phyloP scores from a whole-genome alignment of 2,797 vertebrate genomes.

The Onychomys torridus region DNA sequence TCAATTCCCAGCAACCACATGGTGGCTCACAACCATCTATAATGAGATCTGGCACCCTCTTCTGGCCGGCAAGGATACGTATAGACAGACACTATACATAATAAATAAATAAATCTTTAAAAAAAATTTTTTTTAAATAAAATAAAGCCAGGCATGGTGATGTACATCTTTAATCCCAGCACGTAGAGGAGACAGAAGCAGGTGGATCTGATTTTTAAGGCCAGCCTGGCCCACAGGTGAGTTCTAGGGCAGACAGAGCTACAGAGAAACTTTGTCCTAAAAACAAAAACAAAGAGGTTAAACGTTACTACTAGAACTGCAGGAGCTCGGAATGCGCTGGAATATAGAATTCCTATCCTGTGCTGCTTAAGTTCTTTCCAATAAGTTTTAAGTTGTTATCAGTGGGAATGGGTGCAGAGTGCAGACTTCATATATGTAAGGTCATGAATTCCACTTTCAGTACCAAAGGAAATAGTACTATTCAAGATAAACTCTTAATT shows the following conservation, averaged over 20 bases:
- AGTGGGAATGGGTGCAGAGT: neutral
- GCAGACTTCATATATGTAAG: neutral
- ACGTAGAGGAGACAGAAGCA: neutral
- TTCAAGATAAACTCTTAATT: constrained; percentile 37
- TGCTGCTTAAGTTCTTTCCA: neutral
- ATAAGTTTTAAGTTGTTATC: neutral
- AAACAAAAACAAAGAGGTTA: neutral
- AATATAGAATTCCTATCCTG: neutral
- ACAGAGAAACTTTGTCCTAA: neutral
- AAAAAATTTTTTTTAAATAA: too few species aligned
- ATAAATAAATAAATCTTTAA: too few species aligned
- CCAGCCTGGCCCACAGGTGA: neutral
- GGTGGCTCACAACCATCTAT: too few species aligned
- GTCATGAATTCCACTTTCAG: neutral
- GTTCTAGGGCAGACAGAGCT: neutral
- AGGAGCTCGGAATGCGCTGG: neutral
- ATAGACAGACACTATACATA: too few species aligned
- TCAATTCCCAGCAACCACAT: too few species aligned
- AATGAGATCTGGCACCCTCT: too few species aligned
- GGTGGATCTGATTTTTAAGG: neutral
- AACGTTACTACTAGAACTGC: neutral
- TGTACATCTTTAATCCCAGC: neutral
- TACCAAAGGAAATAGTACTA: neutral
- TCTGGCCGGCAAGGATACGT: too few species aligned
- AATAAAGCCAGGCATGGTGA: neutral